phyloP scores from a whole-genome alignment of 1,140 invertebrate species.

The Drosophila ogumai region DNA sequence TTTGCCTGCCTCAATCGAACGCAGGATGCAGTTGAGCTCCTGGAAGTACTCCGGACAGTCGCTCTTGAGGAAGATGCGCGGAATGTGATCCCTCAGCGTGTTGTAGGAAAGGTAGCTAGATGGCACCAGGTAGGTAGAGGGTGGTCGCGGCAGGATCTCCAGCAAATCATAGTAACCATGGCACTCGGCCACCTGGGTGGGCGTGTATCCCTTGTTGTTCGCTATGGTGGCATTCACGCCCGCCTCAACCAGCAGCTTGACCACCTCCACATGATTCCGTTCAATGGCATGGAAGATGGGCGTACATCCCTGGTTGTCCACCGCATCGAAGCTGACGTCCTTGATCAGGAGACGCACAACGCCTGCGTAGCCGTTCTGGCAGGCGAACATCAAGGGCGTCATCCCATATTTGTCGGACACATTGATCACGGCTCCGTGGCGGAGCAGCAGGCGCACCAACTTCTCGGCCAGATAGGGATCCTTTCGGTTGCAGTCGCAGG shows the following conservation, averaged over 20 bases:
- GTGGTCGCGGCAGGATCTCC: constrained; percentile 79
- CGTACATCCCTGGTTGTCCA: constrained; percentile 85
- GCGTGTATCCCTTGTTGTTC: constrained; percentile 85
- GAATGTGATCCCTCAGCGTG: constrained; percentile 73
- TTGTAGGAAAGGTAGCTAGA: constrained; percentile 61
- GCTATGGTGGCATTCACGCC: constrained; percentile 74
- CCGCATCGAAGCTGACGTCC: constrained; percentile 78
- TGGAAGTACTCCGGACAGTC: constrained; percentile 85
- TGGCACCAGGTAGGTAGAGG: constrained; percentile 59
- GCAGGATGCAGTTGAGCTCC: constrained; percentile 84
- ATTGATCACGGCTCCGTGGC: constrained; percentile 77
- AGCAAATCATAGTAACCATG: constrained; percentile 84
- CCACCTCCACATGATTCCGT: constrained; percentile 81
- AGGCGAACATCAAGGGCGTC: constrained; percentile 86
- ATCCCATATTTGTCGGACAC: constrained; percentile 83
- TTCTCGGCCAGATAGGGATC: constrained; percentile 50
- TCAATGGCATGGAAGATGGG: constrained; percentile 86
- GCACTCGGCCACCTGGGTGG: constrained; percentile 84
- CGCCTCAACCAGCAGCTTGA: constrained; percentile 83
- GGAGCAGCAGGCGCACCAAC: constrained; percentile 63
- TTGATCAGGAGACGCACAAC: constrained; percentile 84
- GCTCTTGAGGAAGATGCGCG: constrained; percentile 75
- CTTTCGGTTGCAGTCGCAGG: constrained; percentile 46
- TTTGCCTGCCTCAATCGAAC: constrained; percentile 75
- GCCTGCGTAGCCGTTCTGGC: constrained; percentile 81